A percentile compares a stretch with the other conserved stretches of the same genome.
Conservation (phyloP, 1,140 invertebrate genomes). For the Sesamia nonagrioides region DNA sequence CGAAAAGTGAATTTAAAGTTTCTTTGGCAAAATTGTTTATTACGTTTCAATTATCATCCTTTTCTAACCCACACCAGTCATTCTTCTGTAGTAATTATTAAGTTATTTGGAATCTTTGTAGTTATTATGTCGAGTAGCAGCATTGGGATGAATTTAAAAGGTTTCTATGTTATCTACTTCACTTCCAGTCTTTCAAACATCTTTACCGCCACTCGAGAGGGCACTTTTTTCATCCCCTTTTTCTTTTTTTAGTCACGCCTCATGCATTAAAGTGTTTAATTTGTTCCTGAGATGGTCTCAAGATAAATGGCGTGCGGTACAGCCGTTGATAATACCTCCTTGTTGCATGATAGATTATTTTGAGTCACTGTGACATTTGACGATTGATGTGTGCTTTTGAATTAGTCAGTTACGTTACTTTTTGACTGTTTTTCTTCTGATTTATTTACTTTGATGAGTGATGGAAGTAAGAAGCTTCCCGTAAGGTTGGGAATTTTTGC, state of each 20-base stretch:
- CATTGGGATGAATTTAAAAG: neutral
- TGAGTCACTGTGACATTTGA: constrained; percentile 63
- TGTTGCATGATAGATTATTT: constrained; percentile 70
- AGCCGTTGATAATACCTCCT: constrained; percentile 62
- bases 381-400: constrained; percentile 60
- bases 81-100: no score
- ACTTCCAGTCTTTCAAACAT: constrained; percentile 54
- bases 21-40: no score
- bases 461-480: neutral
- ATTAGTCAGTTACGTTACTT: neutral
- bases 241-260: constrained; percentile 82
- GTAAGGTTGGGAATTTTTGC: no score
- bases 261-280: constrained; percentile 85
- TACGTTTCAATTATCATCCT: no score
- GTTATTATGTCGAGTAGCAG: no score
- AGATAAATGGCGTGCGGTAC: constrained; percentile 71
- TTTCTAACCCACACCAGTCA: no score
- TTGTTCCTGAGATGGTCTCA: constrained; percentile 76
- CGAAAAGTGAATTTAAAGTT: no score
- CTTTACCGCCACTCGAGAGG: constrained; percentile 55
- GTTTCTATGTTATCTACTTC: constrained; percentile 11
- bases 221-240: constrained; percentile 66
- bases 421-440: neutral
- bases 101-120: no score
- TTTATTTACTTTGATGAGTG: neutral